These are phyloP conservation scores for Papio anubis DNA, from an alignment of 2,113 vertebrate species.

Conservation along the genomic window DNA sequence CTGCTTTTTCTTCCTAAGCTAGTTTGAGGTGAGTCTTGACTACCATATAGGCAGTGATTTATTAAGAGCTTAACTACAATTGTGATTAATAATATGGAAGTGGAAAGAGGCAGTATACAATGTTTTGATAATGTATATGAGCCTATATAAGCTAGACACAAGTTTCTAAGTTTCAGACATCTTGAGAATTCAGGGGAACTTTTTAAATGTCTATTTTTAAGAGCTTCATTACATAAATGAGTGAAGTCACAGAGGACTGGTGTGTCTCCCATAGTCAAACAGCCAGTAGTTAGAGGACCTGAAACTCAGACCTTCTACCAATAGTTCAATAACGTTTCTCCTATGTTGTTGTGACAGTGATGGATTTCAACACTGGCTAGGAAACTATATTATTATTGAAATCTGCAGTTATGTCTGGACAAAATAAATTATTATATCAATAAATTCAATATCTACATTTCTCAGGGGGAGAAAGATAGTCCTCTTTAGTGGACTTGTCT, in stretches of 20 bases:
- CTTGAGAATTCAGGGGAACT: background rate
- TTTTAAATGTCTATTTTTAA: background rate
- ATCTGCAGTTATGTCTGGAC: background rate
- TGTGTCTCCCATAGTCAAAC: background rate
- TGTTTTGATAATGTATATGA: background rate
- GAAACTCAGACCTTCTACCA: background rate
- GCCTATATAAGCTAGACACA: background rate
- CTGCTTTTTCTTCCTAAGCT: background rate
- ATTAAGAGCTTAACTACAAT: background rate
- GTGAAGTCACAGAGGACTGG: background rate
- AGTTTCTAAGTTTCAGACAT: background rate
- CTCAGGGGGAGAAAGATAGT: background rate
- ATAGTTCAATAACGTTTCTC: background rate
- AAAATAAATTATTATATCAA: constrained; percentile 38
- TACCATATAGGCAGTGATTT: background rate
- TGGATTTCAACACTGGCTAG: background rate
- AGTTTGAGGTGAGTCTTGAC: background rate
- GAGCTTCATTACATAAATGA: background rate
- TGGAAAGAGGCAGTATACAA: background rate
- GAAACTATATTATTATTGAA: background rate
- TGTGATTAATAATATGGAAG: background rate
- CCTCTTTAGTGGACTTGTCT: background rate
- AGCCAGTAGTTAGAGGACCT: background rate
- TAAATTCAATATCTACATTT: constrained; percentile 40
- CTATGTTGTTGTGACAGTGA: background rate